phyloP scores from a whole-genome alignment of 2,888 invertebrate genomes.

The Cephus runcator region DNA sequence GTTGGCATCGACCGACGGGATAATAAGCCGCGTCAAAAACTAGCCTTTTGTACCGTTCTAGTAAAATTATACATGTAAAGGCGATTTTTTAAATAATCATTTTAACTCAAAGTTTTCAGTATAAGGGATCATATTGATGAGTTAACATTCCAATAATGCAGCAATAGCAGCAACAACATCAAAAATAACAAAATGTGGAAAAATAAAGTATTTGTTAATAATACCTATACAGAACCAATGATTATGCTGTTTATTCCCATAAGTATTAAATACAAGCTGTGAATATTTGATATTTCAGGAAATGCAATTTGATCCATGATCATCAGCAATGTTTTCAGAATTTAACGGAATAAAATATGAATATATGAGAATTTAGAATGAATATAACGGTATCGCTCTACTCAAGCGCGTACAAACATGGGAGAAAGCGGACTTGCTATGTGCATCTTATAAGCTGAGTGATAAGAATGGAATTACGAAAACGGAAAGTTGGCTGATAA shows the following conservation, averaged over 20 bases:
- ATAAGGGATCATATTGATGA: conserved; percentile 1
- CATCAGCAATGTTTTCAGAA: not conserved
- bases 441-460: not conserved
- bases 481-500: not conserved
- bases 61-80: conserved; percentile 34
- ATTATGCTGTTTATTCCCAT: not conserved
- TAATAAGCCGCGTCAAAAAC: not conserved
- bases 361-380: not conserved
- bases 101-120: conserved; percentile 20
- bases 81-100: conserved; percentile 19
- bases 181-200: conserved; percentile 18
- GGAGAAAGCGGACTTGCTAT: not conserved
- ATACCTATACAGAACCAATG: not conserved
- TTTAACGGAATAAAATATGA: not conserved
- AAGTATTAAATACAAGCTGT: not conserved
- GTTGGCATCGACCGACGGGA: not conserved
- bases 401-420: not conserved
- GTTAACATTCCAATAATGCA: conserved; percentile 47
- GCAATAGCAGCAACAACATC: conserved; percentile 8
- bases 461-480: not conserved
- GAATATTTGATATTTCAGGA: not conserved
- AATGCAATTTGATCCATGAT: not conserved
- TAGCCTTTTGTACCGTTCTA: conserved; percentile 38
- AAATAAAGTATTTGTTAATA: conserved; percentile 38
- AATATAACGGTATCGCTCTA: not conserved